phyloP scores from a whole-genome alignment of 1,140 invertebrate species.

The Drosophila lowei region DNA sequence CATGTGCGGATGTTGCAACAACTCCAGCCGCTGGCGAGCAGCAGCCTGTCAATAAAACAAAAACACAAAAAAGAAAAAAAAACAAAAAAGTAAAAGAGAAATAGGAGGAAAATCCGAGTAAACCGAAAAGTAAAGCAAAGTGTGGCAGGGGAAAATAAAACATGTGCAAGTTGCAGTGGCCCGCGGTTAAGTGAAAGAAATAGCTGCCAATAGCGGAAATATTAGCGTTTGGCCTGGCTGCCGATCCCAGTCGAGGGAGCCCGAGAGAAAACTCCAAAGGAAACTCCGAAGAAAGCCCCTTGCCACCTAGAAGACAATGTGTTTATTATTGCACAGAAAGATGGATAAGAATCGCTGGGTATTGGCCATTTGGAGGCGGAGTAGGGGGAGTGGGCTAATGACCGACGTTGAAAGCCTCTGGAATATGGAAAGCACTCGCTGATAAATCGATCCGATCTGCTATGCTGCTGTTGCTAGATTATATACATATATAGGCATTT shows the following conservation, averaged over 20 bases:
- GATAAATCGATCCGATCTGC: conserved; percentile 2
- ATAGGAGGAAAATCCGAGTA: conserved; percentile 19
- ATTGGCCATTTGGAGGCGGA: background rate
- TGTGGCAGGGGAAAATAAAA: conserved; percentile 55
- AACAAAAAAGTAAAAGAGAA: conserved; percentile 17
- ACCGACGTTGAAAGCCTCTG: conserved; percentile 22
- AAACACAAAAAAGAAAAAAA: conserved; percentile 25
- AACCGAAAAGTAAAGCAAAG: conserved; percentile 40
- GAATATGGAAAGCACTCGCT: conserved; percentile 32
- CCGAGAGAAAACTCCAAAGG: conserved; percentile 9
- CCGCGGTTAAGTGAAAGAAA: conserved; percentile 77
- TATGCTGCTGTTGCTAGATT: background rate
- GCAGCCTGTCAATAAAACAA: conserved; percentile 65
- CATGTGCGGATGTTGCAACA: conserved; percentile 71
- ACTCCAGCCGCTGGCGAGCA: conserved; percentile 50
- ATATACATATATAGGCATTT: background rate
- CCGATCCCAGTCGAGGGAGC: conserved; percentile 11
- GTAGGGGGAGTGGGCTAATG: background rate
- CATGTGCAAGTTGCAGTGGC: conserved; percentile 75
- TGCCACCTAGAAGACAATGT: conserved; percentile 59
- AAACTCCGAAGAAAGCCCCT: conserved; percentile 36
- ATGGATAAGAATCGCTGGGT: conserved; percentile 1
- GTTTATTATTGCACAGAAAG: conserved; percentile 64
- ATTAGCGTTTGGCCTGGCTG: conserved; percentile 64
- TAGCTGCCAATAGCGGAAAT: conserved; percentile 76